phyloP scores from a whole-genome alignment of 2,113 vertebrate species.

The Hemiprocne comata region DNA sequence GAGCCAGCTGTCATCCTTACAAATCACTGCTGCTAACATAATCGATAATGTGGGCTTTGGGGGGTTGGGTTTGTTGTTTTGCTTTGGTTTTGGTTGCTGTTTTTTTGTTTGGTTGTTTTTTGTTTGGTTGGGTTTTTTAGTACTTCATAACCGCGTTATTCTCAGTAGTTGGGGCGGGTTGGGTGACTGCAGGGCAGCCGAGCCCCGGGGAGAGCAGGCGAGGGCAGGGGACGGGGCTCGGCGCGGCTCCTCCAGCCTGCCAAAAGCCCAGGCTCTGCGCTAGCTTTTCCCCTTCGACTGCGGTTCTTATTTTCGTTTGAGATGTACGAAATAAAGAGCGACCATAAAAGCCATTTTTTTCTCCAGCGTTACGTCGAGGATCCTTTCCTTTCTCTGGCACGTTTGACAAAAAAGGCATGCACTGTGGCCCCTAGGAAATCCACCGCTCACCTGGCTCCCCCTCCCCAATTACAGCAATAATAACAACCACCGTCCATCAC shows the following conservation, averaged over 20 bases:
- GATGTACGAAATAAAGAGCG: background rate
- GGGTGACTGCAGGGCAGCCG: background rate
- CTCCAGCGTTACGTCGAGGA: background rate
- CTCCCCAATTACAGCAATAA: background rate
- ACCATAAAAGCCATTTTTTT: background rate
- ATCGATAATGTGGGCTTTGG: constrained; percentile 60
- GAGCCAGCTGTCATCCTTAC: constrained; percentile 70
- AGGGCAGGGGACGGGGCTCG: background rate
- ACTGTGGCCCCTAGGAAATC: constrained; percentile 5
- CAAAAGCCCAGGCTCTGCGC: background rate
- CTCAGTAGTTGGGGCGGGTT: background rate
- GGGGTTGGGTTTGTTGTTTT: background rate
- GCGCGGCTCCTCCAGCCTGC: background rate
- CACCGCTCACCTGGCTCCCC: background rate
- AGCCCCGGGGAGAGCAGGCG: background rate
- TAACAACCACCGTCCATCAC: background rate
- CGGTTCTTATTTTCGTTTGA: background rate
- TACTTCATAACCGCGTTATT: constrained; percentile 50
- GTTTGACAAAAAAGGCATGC: constrained; percentile 24
- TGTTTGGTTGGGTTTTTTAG: background rate
- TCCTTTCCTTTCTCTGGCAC: background rate
- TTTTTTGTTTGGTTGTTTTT: no score
- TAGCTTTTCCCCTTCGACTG: background rate
- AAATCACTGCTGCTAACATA: constrained; percentile 52
- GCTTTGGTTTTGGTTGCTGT: no score